Evolutionary conservation across 1,140 invertebrate genomes (phyloP).

Genomic region (Drosophila lacertosa): DNA sequence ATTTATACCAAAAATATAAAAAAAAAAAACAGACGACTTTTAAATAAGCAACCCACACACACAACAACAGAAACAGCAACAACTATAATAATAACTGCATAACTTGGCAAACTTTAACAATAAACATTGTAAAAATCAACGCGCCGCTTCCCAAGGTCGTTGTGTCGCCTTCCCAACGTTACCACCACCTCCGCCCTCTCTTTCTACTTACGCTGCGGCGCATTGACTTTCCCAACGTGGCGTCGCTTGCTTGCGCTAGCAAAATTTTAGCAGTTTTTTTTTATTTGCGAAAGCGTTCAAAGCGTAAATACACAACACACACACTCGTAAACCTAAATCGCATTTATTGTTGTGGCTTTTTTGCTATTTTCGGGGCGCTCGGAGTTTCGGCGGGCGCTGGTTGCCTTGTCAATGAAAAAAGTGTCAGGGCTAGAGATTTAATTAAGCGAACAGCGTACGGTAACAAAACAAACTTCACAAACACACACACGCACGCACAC

Average conservation of each 20-base stretch:
- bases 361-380: slow-evolving; percentile 33
- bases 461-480: slow-evolving; percentile 44
- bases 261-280: slow-evolving; percentile 39
- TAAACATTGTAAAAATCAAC: slow-evolving; percentile 56
- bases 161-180: slow-evolving; percentile 17
- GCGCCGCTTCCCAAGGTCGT: slow-evolving; percentile 67
- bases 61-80: slow-evolving; percentile 17
- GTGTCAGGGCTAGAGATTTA: slow-evolving; percentile 81
- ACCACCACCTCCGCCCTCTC: neutral
- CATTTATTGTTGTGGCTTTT: slow-evolving; percentile 68
- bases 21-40: slow-evolving; percentile 16
- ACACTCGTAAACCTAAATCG: slow-evolving; percentile 59
- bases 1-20: slow-evolving; percentile 51
- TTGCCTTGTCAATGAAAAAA: slow-evolving; percentile 81
- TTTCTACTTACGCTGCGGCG: neutral
- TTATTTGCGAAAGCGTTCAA: slow-evolving; percentile 48
- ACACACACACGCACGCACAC: slow-evolving; percentile 17
- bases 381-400: slow-evolving; percentile 35
- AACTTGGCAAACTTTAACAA: slow-evolving; percentile 70
- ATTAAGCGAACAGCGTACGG: slow-evolving; percentile 65
- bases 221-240: slow-evolving; percentile 63
- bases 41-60: slow-evolving; percentile 50
- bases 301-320: slow-evolving; percentile 41
- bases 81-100: slow-evolving; percentile 51
- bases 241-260: slow-evolving; percentile 58